These are phyloP conservation scores for Pseudomyrmex flavicornis DNA, from an alignment of 1,140 invertebrate genomes.

Conservation along the genomic window DNA sequence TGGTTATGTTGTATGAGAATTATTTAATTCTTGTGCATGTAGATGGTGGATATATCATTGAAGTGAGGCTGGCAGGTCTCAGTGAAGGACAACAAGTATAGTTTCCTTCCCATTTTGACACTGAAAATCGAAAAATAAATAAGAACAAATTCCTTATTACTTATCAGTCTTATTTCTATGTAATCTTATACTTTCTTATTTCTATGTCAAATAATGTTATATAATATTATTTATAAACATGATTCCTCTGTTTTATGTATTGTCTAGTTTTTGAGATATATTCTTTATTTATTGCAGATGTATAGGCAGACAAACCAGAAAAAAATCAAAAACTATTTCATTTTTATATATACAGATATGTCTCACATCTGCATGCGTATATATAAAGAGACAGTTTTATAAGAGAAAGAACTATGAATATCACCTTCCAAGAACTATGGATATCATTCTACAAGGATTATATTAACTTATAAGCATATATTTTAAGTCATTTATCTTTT, in stretches of 20 bases:
- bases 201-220: background rate
- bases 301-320: too few relatives aligned
- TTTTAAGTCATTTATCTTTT: too few relatives aligned
- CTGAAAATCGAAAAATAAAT: slow-evolving; percentile 72
- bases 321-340: too few relatives aligned
- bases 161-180: background rate
- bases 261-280: too few relatives aligned
- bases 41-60: slow-evolving; percentile 79
- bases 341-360: too few relatives aligned
- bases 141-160: background rate
- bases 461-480: too few relatives aligned
- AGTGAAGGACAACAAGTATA: slow-evolving; percentile 83
- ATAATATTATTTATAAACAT: background rate
- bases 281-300: too few relatives aligned
- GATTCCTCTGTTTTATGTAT: background rate
- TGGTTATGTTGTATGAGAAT: slow-evolving; percentile 73
- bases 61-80: slow-evolving; percentile 84
- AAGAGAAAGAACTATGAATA: too few relatives aligned
- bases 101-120: slow-evolving; percentile 85
- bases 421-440: too few relatives aligned
- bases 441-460: too few relatives aligned
- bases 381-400: too few relatives aligned
- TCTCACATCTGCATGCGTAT: too few relatives aligned
- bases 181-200: background rate
- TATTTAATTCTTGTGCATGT: slow-evolving; percentile 70